phyloP scores from a whole-genome alignment of 2,113 vertebrate genomes.

The Gymnogyps californianus region DNA sequence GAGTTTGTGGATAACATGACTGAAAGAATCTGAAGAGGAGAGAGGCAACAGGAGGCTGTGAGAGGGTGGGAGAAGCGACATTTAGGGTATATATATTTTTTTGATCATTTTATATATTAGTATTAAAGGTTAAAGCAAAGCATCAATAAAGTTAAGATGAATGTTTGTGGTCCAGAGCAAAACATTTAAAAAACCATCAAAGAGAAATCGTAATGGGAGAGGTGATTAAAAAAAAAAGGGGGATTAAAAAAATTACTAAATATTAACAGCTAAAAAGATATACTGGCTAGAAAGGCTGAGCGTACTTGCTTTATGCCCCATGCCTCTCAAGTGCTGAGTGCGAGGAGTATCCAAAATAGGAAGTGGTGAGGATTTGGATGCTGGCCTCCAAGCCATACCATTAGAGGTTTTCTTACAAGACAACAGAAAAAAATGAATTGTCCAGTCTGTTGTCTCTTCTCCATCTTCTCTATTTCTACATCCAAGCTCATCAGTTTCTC shows the following conservation, averaged over 20 bases:
- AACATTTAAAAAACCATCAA: neutral
- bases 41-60: neutral
- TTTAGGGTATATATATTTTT: neutral
- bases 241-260: neutral
- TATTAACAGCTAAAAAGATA: neutral
- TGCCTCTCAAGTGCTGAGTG: neutral
- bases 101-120: neutral
- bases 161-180: neutral
- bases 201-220: neutral
- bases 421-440: neutral
- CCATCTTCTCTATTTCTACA: neutral
- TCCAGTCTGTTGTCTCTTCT: neutral
- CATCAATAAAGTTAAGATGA: neutral
- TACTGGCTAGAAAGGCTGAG: neutral
- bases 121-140: neutral
- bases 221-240: neutral
- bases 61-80: neutral
- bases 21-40: neutral
- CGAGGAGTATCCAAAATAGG: neutral
- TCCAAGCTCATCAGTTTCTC: neutral
- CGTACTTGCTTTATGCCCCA: neutral
- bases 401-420: neutral
- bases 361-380: neutral
- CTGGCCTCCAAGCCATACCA: neutral
- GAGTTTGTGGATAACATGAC: neutral